Evolutionary conservation across 1,140 invertebrate genomes (phyloP).

Genomic region (Drosophila nasuta): DNA sequence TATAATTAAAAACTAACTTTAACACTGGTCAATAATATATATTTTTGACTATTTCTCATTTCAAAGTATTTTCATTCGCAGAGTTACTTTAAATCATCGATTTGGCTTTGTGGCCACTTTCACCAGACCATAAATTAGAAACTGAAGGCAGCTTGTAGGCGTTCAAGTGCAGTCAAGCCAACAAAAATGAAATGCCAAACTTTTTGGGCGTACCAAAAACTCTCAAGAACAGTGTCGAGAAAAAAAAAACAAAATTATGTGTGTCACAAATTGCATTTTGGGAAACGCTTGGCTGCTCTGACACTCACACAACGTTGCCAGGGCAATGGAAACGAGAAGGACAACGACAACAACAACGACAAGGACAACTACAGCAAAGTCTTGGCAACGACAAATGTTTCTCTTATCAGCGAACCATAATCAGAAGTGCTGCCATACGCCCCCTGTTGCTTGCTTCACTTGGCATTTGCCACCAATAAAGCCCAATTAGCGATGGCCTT

Average conservation of each 20-base stretch:
- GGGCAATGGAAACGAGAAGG: neutral
- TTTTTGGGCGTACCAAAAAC: constrained; percentile 22
- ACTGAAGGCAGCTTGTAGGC: constrained; percentile 49
- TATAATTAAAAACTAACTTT: too few species aligned
- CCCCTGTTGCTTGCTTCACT: constrained; percentile 35
- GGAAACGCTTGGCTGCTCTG: constrained; percentile 34
- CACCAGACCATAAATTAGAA: constrained; percentile 44
- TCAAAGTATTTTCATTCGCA: neutral
- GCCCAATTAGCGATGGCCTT: constrained; percentile 46
- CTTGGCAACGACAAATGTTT: constrained; percentile 54
- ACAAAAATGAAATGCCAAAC: constrained; percentile 51
- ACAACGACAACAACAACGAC: neutral
- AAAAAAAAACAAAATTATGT: constrained; percentile 10
- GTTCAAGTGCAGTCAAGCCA: constrained; percentile 49
- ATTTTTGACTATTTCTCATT: too few species aligned
- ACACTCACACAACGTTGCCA: constrained; percentile 3
- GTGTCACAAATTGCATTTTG: constrained; percentile 51
- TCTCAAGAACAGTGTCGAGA: neutral
- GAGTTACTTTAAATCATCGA: constrained; percentile 16
- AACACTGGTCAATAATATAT: too few species aligned
- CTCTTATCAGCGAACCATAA: constrained; percentile 54
- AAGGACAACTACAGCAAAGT: neutral
- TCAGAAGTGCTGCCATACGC: constrained; percentile 33
- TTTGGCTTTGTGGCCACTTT: constrained; percentile 34
- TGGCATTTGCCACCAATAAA: constrained; percentile 57